These are phyloP conservation scores for Brenthis ino DNA, from an alignment of 2,888 invertebrate genomes.

Conservation along the genomic window DNA sequence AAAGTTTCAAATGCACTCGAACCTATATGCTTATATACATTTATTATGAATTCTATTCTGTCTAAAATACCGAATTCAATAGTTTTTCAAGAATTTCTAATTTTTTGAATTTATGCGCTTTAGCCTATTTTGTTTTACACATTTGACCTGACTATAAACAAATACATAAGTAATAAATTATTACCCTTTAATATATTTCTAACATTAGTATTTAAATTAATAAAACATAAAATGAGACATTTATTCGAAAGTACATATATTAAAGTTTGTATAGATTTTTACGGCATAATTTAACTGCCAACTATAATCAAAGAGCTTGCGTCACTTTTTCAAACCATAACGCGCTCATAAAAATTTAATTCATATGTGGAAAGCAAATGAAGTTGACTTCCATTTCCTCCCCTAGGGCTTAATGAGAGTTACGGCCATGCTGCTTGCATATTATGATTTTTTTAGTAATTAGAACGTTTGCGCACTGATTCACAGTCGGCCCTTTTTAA, in stretches of 20 bases:
- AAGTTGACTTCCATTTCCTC: slow-evolving; percentile 42
- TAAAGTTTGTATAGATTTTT: slow-evolving; percentile 10
- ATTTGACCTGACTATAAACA: neutral
- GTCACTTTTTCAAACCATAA: slow-evolving; percentile 17
- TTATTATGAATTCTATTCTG: too few species aligned
- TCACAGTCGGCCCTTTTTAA: slow-evolving; percentile 61
- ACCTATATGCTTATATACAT: too few species aligned
- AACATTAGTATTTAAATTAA: slow-evolving; percentile 4
- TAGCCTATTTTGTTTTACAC: neutral
- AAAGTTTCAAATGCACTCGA: too few species aligned
- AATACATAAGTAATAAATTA: neutral
- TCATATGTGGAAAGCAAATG: slow-evolving; percentile 32
- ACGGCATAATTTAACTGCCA: slow-evolving; percentile 16
- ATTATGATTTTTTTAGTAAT: slow-evolving; percentile 66
- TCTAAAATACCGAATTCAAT: too few species aligned
- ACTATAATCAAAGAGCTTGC: slow-evolving; percentile 21
- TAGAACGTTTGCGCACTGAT: slow-evolving; percentile 65
- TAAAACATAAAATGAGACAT: slow-evolving; percentile 6
- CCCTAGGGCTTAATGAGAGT: slow-evolving; percentile 59
- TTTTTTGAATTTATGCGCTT: too few species aligned
- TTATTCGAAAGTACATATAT: slow-evolving; percentile 6
- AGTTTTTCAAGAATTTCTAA: too few species aligned
- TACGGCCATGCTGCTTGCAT: slow-evolving; percentile 55
- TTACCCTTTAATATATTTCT: neutral
- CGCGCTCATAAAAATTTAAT: slow-evolving; percentile 32